Percentiles rank a stretch among this genome's conserved stretches.
These are phyloP conservation scores for Scolopax rusticola DNA, from an alignment of 2,797 vertebrate genomes.

Conservation along the genomic window DNA sequence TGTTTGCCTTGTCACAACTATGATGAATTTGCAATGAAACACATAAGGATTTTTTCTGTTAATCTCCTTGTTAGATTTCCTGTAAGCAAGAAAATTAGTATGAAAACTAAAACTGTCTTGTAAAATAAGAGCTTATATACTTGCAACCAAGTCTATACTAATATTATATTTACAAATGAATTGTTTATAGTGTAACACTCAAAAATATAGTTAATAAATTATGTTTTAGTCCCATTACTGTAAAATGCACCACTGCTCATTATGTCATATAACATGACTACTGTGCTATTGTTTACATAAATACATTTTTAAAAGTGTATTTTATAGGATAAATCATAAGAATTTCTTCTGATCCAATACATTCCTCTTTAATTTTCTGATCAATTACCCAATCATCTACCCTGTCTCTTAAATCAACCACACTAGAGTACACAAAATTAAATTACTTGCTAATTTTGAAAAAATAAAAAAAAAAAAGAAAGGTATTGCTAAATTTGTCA, in stretches of 20 bases:
- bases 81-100: not conserved
- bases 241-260: not conserved
- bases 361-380: not conserved
- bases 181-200: not conserved
- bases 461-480: not conserved
- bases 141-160: not conserved
- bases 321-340: not conserved
- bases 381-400: not conserved
- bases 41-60: fast-evolving
- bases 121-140: not conserved
- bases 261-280: not conserved
- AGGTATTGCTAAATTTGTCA: not conserved
- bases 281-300: not conserved
- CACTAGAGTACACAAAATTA: not conserved
- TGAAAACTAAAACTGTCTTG: not conserved
- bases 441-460: not conserved
- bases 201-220: not conserved
- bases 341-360: not conserved
- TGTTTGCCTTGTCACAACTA: not conserved
- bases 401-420: not conserved
- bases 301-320: not conserved
- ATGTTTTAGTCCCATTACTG: not conserved
- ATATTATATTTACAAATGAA: not conserved
- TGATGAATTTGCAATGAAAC: not conserved
- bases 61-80: not conserved